Base-by-base conservation (phyloP, 2,888 invertebrate species). In the Cryptus viduatorius region DNA sequence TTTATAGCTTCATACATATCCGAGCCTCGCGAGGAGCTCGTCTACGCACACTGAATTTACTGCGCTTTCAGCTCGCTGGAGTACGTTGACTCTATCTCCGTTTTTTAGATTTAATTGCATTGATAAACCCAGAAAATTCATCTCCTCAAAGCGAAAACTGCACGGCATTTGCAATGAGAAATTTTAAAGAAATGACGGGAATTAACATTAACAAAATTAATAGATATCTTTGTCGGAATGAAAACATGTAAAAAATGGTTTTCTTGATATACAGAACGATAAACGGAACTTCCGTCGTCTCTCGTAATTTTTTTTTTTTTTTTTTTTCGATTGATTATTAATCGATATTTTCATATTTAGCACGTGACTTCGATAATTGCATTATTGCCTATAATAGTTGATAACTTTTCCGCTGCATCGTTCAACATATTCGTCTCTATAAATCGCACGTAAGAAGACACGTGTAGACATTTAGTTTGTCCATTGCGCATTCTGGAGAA, bases 1-100 rank as follows among this genome's bases (percentile, higher is more conserved):
- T 91, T 91, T 91, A 91, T 91, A 87, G 90, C 91, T 92, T 91
- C 91, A 90, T 91, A 90, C 90, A 90, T 88, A 86, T 71, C 85
- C 81, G 71, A 72, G 75, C 73, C 46, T 69, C 67, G 76, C 46
- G 68, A 7, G 12, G 37, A 53, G 31, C 64, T 56, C 56, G 24
- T 56, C 19, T 24, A 29, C 24, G 37, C 24, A 24, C 80, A 8
- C 29, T 31, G 44, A 44, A 5, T 37, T 50, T 50, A 16, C 50
- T n/a, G 14, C 50, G n/a, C 61, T 31, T 61, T 8, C 61, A 56
- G 3, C 56, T 56, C 56, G 24, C 24, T 12, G 24, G 10, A 24
- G 10, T 24, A 24, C 4, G 7, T 37, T 37, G 37, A 37, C 37
- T 37, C 37, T 8, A 37, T 37, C 4, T 37, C 37, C 8, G 37